Conservation (phyloP, 2,797 vertebrate species). For the Sphaeramia orbicularis region DNA sequence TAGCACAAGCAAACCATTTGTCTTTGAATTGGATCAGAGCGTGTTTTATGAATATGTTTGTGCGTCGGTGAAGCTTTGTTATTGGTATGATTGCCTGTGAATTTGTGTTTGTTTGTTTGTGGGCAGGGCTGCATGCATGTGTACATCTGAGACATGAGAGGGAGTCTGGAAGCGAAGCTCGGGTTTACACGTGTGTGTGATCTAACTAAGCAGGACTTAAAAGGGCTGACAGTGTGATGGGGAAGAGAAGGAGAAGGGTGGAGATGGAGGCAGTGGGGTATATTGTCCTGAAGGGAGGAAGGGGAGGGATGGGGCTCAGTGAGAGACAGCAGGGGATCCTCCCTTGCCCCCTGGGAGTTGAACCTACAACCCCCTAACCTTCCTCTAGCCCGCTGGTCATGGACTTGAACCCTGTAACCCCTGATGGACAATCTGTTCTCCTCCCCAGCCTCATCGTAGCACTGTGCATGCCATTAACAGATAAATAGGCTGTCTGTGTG, state of each 20-base stretch:
- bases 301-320: slow-evolving; percentile 19
- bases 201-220: slow-evolving; percentile 72
- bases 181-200: slow-evolving; percentile 72
- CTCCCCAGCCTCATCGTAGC: slow-evolving; percentile 49
- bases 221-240: slow-evolving; percentile 56
- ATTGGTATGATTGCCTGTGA: slow-evolving; percentile 11
- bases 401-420: slow-evolving; percentile 79
- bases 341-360: slow-evolving; percentile 71
- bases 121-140: slow-evolving; percentile 11
- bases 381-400: slow-evolving; percentile 75
- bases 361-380: slow-evolving; percentile 76
- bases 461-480: slow-evolving; percentile 72
- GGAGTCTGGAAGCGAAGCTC: slow-evolving; percentile 55
- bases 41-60: slow-evolving; percentile 43
- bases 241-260: slow-evolving; percentile 23
- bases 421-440: slow-evolving; percentile 79
- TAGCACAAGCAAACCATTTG: slow-evolving; percentile 41
- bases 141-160: slow-evolving; percentile 45
- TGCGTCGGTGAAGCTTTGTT: not conserved
- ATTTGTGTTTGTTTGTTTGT: slow-evolving; percentile 41
- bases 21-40: slow-evolving; percentile 48
- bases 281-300: slow-evolving; percentile 47
- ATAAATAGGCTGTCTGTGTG: slow-evolving; percentile 57
- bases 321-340: slow-evolving; percentile 73
- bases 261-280: slow-evolving; percentile 25